Percentiles rank a stretch among this genome's conserved stretches.
Evolutionary conservation across 2,888 invertebrate species (phyloP).

Genomic region (Trichacis sp.): DNA sequence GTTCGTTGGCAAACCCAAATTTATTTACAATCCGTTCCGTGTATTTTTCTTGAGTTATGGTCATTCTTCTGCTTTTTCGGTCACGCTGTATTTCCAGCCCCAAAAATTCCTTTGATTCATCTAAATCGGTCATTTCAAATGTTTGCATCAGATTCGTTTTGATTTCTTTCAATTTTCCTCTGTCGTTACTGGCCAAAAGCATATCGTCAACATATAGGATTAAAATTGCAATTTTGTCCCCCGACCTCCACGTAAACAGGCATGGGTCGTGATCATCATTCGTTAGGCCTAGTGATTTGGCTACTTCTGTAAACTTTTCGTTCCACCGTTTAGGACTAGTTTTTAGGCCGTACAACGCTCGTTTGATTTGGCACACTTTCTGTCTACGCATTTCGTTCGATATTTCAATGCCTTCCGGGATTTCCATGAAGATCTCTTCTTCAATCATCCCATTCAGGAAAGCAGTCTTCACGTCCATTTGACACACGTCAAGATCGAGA

Average conservation of each 20-base stretch:
- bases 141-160: not conserved
- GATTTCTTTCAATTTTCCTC: not conserved
- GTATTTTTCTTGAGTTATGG: slow-evolving; percentile 8
- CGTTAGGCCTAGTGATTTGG: slow-evolving; percentile 21
- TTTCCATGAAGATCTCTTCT: slow-evolving; percentile 14
- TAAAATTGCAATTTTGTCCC: not conserved
- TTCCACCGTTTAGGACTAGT: slow-evolving; percentile 31
- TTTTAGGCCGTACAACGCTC: slow-evolving; percentile 32
- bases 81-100: slow-evolving; percentile 12
- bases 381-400: slow-evolving; percentile 2
- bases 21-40: slow-evolving; percentile 13
- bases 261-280: slow-evolving; percentile 22
- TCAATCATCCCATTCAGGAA: slow-evolving; percentile 15
- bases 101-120: not conserved
- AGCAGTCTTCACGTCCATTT: slow-evolving; percentile 19
- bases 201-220: not conserved
- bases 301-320: slow-evolving; percentile 23
- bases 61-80: slow-evolving; percentile 5
- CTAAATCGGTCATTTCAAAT: not conserved
- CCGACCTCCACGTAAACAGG: not conserved
- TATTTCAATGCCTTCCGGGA: slow-evolving; percentile 6
- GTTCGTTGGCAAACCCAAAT: slow-evolving; percentile 12
- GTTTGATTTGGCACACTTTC: slow-evolving; percentile 34
- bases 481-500: slow-evolving; percentile 3
- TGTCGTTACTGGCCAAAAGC: too few species aligned